Conservation (phyloP, 2,113 vertebrate genomes). For the Platichthys stellatus region DNA sequence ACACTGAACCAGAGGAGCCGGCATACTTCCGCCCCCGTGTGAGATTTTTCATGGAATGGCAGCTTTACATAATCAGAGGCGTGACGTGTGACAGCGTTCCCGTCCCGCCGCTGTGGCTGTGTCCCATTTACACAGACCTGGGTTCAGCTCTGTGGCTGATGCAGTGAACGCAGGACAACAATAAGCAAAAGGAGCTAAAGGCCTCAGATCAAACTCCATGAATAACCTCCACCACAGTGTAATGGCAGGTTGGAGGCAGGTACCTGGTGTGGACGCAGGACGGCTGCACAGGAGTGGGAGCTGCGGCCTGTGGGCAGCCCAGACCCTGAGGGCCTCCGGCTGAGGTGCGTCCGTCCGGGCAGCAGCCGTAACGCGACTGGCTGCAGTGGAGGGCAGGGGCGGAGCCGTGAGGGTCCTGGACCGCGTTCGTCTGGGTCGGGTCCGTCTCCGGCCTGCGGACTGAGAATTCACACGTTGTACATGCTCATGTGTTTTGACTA, state of each 20-base stretch:
- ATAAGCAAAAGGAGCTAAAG: background rate
- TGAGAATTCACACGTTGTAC: slow-evolving; percentile 10
- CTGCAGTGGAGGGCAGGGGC: slow-evolving; percentile 69
- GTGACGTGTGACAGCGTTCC: background rate
- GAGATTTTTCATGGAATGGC: background rate
- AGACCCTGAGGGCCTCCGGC: slow-evolving; percentile 53
- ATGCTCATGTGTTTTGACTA: background rate
- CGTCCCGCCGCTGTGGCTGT: too few species aligned
- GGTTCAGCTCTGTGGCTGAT: background rate
- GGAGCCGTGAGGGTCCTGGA: slow-evolving; percentile 57
- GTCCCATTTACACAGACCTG: too few species aligned
- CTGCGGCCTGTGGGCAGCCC: slow-evolving; percentile 53
- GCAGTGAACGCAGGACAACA: background rate
- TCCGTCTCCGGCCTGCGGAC: slow-evolving; percentile 53
- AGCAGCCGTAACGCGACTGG: slow-evolving; percentile 73
- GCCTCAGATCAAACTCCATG: background rate
- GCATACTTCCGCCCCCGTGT: background rate
- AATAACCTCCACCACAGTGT: background rate
- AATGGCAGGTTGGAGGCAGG: slow-evolving; percentile 23
- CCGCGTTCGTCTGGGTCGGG: slow-evolving; percentile 48
- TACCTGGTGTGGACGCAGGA: slow-evolving; percentile 75
- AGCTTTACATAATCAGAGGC: slow-evolving; percentile 1
- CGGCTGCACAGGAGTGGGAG: slow-evolving; percentile 21
- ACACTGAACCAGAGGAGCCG: background rate
- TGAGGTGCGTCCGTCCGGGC: slow-evolving; percentile 65